A percentile compares a stretch with the other conserved stretches of the same genome.
phyloP scores from a whole-genome alignment of 2,113 vertebrate species.

The Cynocephalus volans region DNA sequence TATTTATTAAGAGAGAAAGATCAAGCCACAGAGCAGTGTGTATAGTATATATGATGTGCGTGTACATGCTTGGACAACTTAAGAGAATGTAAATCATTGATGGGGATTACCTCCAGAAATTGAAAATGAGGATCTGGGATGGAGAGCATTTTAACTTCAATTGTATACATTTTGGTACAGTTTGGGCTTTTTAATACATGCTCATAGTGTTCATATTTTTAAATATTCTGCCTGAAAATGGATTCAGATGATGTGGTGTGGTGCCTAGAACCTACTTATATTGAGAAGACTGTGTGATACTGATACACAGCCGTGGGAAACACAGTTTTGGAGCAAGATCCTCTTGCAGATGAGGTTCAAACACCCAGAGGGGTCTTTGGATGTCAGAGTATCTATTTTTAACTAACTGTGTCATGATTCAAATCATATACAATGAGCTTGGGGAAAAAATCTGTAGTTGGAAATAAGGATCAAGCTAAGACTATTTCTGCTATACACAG shows the following conservation, averaged over 20 bases:
- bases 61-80: too few species aligned
- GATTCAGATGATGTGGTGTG: background rate
- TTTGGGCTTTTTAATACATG: background rate
- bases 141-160: background rate
- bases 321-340: background rate
- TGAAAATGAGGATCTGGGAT: background rate
- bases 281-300: background rate
- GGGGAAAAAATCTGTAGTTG: background rate
- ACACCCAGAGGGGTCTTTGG: background rate
- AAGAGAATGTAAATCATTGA: too few species aligned
- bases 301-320: background rate
- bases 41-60: accelerated
- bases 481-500: background rate
- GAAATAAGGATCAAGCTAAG: background rate
- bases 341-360: background rate
- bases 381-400: background rate
- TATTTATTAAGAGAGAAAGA: background rate
- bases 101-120: background rate
- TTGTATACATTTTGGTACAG: background rate
- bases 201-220: background rate
- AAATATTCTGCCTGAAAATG: background rate
- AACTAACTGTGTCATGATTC: background rate
- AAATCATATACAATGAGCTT: background rate
- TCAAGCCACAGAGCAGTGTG: background rate
- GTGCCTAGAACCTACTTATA: background rate